Percentiles rank a stretch among this genome's conserved stretches.
These are phyloP conservation scores for Rhabdornis inornatus DNA, from an alignment of 2,113 vertebrate species.

Conservation along the genomic window DNA sequence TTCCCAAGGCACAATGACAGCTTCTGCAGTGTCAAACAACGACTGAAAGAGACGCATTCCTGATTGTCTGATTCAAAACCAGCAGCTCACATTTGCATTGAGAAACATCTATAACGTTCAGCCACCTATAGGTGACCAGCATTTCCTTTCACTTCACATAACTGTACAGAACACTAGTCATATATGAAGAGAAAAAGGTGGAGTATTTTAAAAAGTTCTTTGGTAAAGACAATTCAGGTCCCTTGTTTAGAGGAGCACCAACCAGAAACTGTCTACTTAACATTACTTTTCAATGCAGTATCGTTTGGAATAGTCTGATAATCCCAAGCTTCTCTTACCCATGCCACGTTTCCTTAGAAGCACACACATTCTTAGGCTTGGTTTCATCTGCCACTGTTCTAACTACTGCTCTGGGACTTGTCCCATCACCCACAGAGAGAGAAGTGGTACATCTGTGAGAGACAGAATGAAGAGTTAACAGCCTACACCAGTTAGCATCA, in stretches of 20 bases:
- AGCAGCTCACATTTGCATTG: not conserved
- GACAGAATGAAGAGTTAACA: not conserved
- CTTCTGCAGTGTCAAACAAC: not conserved
- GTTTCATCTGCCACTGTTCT: conserved; percentile 78
- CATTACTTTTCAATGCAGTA: not conserved
- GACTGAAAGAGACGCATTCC: not conserved
- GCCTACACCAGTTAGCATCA: not conserved
- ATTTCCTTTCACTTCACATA: not conserved
- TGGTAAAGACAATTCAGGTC: not conserved
- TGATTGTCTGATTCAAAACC: not conserved
- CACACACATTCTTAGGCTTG: conserved; percentile 81
- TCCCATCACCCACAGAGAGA: conserved; percentile 75
- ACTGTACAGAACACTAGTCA: not conserved
- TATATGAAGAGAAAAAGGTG: not conserved
- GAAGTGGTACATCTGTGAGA: conserved; percentile 74
- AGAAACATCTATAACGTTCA: not conserved
- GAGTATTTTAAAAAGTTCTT: not conserved
- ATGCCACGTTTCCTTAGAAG: conserved; percentile 91
- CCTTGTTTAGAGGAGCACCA: not conserved
- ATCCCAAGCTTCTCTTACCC: conserved; percentile 76
- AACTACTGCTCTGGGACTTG: conserved; percentile 70
- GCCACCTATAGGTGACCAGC: not conserved
- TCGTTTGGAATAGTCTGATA: not conserved
- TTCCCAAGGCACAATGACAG: not conserved
- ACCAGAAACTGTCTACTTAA: not conserved